phyloP scores from a whole-genome alignment of 1,140 invertebrate genomes.

The Drosophila prosaltans region DNA sequence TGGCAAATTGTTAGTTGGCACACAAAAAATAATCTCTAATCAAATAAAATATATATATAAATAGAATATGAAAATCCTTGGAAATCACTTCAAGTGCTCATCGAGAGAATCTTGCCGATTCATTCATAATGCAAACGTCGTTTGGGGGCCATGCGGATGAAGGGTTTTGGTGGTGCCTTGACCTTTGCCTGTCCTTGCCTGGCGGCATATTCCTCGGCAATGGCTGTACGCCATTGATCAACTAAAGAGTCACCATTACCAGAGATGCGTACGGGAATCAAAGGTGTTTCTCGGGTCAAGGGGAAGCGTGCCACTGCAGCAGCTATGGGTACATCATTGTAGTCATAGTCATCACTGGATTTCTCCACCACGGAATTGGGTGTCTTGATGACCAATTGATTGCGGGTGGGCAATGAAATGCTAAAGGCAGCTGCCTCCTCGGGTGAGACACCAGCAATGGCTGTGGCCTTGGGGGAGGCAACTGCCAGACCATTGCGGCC shows the following conservation, averaged over 20 bases:
- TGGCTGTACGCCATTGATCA: slow-evolving; percentile 69
- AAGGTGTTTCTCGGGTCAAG: slow-evolving; percentile 45
- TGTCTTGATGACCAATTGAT: slow-evolving; percentile 75
- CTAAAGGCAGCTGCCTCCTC: slow-evolving; percentile 83
- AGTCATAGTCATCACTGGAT: slow-evolving; percentile 70
- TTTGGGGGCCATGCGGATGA: slow-evolving; percentile 59
- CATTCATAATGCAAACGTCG: slow-evolving; percentile 64
- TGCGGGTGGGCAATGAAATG: slow-evolving; percentile 71
- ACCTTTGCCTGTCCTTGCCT: slow-evolving; percentile 35
- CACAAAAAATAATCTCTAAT: slow-evolving; percentile 37
- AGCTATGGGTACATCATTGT: slow-evolving; percentile 47
- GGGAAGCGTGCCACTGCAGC: slow-evolving; percentile 45
- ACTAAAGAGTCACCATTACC: slow-evolving; percentile 51
- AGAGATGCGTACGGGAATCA: slow-evolving; percentile 29
- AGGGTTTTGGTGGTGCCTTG: slow-evolving; percentile 30
- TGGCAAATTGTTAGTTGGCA: slow-evolving; percentile 68
- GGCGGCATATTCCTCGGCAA: slow-evolving; percentile 75
- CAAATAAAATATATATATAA: slow-evolving; percentile 28
- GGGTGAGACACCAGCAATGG: slow-evolving; percentile 87
- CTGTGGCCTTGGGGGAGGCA: slow-evolving; percentile 87
- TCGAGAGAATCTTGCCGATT: neutral
- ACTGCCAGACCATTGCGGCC: slow-evolving; percentile 87
- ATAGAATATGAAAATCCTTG: slow-evolving; percentile 22
- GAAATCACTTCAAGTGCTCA: neutral
- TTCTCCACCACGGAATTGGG: slow-evolving; percentile 60